Percentiles rank a stretch among this genome's conserved stretches.
phyloP scores from a whole-genome alignment of 2,888 invertebrate species.

The Brachyptera risi region DNA sequence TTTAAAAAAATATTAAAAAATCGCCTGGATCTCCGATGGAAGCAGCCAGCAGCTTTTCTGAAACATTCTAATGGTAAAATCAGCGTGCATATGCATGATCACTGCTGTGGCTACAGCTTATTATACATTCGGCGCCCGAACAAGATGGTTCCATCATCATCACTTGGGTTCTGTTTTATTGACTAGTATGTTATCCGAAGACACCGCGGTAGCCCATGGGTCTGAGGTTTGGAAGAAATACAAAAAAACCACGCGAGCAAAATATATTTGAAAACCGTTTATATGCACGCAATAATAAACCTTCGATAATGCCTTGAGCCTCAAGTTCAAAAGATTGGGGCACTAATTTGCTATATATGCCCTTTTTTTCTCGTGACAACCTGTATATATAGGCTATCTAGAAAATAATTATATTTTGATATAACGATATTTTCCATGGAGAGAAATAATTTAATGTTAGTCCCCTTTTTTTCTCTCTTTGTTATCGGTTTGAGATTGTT shows the following conservation, averaged over 20 bases:
- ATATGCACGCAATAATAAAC: not conserved
- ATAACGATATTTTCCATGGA: conserved; percentile 23
- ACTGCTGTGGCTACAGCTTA: not conserved
- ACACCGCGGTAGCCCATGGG: conserved; percentile 13
- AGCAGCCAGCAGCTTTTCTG: no score
- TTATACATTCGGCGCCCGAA: not conserved
- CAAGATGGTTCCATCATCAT: not conserved
- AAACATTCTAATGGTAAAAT: not conserved
- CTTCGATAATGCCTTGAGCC: conserved; percentile 4
- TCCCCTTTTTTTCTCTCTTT: conserved; percentile 5
- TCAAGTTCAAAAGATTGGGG: conserved; percentile 14
- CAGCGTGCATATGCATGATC: not conserved
- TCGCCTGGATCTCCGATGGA: no score
- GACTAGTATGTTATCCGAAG: no score
- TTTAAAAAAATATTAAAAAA: no score
- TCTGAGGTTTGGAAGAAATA: conserved; percentile 3
- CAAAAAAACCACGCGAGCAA: conserved; percentile 4
- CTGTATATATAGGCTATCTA: not conserved
- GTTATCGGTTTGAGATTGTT: conserved; percentile 2
- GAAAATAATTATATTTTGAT: conserved; percentile 22
- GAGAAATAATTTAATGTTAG: no score
- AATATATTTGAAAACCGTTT: not conserved
- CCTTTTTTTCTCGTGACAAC: conserved; percentile 17
- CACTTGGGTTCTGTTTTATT: conserved; percentile 9
- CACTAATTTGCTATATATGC: no score